phyloP scores from a whole-genome alignment of 2,888 invertebrate species.

The Xestia rhomboidea region DNA sequence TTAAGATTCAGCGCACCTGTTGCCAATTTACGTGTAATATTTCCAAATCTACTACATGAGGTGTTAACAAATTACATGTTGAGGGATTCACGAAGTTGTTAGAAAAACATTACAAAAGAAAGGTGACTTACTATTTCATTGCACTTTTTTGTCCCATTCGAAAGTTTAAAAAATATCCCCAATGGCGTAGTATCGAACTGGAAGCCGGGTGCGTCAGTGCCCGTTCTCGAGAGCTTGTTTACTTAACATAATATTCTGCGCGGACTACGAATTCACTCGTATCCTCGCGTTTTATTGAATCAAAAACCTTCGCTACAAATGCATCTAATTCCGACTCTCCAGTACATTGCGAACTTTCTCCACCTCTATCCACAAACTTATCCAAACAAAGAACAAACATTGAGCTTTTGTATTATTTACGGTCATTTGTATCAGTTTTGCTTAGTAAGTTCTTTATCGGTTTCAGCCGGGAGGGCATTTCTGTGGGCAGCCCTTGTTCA shows the following conservation, averaged over 20 bases:
- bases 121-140: not conserved
- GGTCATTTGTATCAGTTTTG: slow-evolving; percentile 80
- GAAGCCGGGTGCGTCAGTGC: slow-evolving; percentile 58
- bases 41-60: slow-evolving; percentile 33
- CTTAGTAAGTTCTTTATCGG: slow-evolving; percentile 78
- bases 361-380: slow-evolving; percentile 53
- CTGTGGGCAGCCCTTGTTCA: slow-evolving; percentile 75
- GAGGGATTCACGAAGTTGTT: not conserved
- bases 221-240: slow-evolving; percentile 76
- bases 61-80: slow-evolving; percentile 32
- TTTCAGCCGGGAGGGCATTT: slow-evolving; percentile 73
- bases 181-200: slow-evolving; percentile 47
- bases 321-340: slow-evolving; percentile 69
- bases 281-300: slow-evolving; percentile 78
- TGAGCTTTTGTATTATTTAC: slow-evolving; percentile 72
- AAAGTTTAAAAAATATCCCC: slow-evolving; percentile 21
- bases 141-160: not conserved
- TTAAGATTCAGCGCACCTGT: slow-evolving; percentile 48
- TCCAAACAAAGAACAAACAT: slow-evolving; percentile 72
- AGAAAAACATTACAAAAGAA: not conserved
- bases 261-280: slow-evolving; percentile 74
- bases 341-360: slow-evolving; percentile 58
- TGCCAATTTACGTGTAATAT: slow-evolving; percentile 50
- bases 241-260: slow-evolving; percentile 80
- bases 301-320: slow-evolving; percentile 74